phyloP scores from a whole-genome alignment of 2,113 vertebrate species.

The Phrynocephalus versicolor region DNA sequence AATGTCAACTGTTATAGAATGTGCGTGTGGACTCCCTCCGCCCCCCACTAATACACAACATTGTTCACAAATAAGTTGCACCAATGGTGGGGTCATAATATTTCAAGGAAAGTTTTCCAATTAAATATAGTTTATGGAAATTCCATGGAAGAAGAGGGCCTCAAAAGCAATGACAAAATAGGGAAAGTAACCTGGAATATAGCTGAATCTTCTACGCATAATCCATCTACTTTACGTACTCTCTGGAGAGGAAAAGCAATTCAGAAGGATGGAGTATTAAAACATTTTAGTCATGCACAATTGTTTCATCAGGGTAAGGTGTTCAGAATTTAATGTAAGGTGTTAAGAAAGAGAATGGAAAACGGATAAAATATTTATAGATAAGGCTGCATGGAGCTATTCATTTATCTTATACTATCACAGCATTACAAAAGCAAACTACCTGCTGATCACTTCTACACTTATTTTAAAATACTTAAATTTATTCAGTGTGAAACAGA shows the following conservation, averaged over 20 bases:
- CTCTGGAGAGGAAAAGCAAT: neutral
- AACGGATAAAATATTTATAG: constrained; percentile 30
- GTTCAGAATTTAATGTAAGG: constrained; percentile 31
- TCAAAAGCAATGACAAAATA: neutral
- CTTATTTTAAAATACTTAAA: constrained; percentile 15
- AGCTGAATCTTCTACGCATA: neutral
- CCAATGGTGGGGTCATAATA: neutral
- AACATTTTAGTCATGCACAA: constrained; percentile 8
- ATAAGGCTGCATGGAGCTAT: neutral
- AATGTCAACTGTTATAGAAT: neutral
- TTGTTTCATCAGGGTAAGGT: constrained; percentile 28
- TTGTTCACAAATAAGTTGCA: neutral
- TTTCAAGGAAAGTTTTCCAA: neutral
- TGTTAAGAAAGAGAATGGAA: constrained; percentile 32
- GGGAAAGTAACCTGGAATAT: neutral
- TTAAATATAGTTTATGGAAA: neutral
- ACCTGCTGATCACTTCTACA: constrained; percentile 27
- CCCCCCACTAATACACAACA: no score
- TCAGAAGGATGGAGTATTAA: constrained; percentile 17
- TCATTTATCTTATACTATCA: no score
- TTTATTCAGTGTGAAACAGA: constrained; percentile 32
- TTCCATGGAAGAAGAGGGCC: neutral
- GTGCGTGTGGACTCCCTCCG: neutral
- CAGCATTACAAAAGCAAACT: constrained; percentile 38
- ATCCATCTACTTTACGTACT: neutral